A percentile compares a stretch with the other conserved stretches of the same genome.
Conservation (phyloP, 2,797 vertebrate species). For the Pseudopleuronectes americanus region DNA sequence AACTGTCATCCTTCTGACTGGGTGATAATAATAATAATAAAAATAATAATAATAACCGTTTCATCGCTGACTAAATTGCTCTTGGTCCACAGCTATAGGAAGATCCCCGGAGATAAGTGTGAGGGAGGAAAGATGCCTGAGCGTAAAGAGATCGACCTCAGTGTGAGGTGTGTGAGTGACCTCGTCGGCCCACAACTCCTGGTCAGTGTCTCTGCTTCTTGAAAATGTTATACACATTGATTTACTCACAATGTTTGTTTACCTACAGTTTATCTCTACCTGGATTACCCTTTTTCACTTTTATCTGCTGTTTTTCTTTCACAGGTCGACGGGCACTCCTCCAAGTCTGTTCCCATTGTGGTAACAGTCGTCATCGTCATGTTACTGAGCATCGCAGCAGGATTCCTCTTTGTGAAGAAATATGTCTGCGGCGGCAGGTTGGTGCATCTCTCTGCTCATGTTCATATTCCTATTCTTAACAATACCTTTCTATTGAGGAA, state of each 20-base stretch:
- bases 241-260: neutral
- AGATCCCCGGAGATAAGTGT: constrained; percentile 95
- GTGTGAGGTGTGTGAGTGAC: constrained; percentile 90
- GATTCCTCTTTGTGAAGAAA: constrained; percentile 90
- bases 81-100: constrained; percentile 87
- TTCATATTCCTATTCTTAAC: neutral
- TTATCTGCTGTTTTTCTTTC: constrained; percentile 10
- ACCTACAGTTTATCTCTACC: neutral
- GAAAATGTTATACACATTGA: neutral
- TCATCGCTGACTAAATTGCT: neutral
- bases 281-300: neutral
- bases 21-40: neutral
- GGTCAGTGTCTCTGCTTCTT: constrained; percentile 68
- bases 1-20: neutral
- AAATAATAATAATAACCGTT: neutral
- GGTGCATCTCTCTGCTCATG: constrained; percentile 41
- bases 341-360: constrained; percentile 84
- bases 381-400: constrained; percentile 82
- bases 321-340: constrained; percentile 68
- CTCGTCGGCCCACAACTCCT: constrained; percentile 78
- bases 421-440: constrained; percentile 95
- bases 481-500: neutral
- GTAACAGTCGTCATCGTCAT: constrained; percentile 85
- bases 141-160: constrained; percentile 89
- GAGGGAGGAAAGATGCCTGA: constrained; percentile 83